Base-by-base conservation (phyloP, 2,797 vertebrate genomes). In the Neostethus bicornis region DNA sequence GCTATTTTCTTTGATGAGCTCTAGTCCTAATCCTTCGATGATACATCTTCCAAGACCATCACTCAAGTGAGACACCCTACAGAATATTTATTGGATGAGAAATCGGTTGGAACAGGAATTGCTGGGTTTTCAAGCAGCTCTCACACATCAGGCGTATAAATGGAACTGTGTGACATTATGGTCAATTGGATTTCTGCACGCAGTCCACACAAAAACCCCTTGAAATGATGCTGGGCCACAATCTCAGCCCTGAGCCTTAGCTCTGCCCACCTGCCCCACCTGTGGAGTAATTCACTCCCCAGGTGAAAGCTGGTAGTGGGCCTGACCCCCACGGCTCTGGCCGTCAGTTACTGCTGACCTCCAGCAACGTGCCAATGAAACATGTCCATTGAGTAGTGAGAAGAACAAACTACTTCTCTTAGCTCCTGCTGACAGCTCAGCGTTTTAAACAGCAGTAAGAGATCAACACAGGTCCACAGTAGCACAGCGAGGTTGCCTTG, bases 1-100 rank as follows among this genome's bases (percentile, higher is more conserved):
- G 67, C 83, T 66, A 74, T 80, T 85, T 81, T 79, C 80, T 89
- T 82, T 87, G 83, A 88, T 84, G 82, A 87, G 81, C 78, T 83
- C 77, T 66, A 48, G 65, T 73, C 74, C 72, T 84, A 83, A 85
- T 85, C 81, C 73, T 81, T 79, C 74, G 79, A 73, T 73, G 80
- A 83, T 79, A 80, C 57, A 76, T 77, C 79, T 72, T 75, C 66
- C 55, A 75, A 63, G 68, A 57, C 68, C 59, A 70, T 81, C 61
- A 61, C 67, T 84, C 72, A 46, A 62, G 50, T 65, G 67, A 77
- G 72, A 64, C 54, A 46, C 60, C 67, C 73, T 51, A 57, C 77
- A 70, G 67, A 84, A 84, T 70, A 77, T 67, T 68, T 81, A 82
- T 77, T 77, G 82, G 75, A 77, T 71, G 45, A 75, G 62, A 69